These are phyloP conservation scores for Halocaridina rubra DNA, from an alignment of 2,888 invertebrate genomes.

Conservation along the genomic window DNA sequence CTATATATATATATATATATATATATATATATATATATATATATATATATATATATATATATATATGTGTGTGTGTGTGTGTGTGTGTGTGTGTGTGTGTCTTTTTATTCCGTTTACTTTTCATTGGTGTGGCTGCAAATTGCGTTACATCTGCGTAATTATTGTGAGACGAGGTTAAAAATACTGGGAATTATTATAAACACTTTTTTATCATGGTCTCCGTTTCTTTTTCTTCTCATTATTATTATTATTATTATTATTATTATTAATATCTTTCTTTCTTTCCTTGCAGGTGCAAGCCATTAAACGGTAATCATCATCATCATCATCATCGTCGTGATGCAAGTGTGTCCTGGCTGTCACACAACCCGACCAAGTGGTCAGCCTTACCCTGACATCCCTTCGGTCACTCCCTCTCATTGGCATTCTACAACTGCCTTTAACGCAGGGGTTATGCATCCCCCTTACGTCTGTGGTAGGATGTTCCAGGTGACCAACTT, in stretches of 20 bases:
- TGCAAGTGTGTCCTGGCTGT: constrained; percentile 59
- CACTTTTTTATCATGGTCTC: too few relatives aligned
- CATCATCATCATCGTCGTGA: too few relatives aligned
- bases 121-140: too few relatives aligned
- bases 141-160: too few relatives aligned
- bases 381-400: neutral
- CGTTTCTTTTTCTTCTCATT: too few relatives aligned
- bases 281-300: neutral
- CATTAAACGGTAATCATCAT: too few relatives aligned
- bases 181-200: too few relatives aligned
- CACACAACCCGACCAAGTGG: constrained; percentile 15
- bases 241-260: too few relatives aligned
- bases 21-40: neutral
- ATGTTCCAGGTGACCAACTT: constrained; percentile 32
- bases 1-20: neutral
- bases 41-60: neutral
- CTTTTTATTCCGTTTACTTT: too few relatives aligned
- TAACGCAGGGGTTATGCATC: constrained; percentile 15
- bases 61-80: neutral
- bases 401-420: constrained; percentile 17
- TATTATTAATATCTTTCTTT: too few relatives aligned
- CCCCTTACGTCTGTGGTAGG: constrained; percentile 45
- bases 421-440: constrained; percentile 20
- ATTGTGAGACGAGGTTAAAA: too few relatives aligned
- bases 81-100: neutral